Evolutionary conservation across 2,797 vertebrate genomes (phyloP).

Genomic region (Loris lydekkerianus): DNA sequence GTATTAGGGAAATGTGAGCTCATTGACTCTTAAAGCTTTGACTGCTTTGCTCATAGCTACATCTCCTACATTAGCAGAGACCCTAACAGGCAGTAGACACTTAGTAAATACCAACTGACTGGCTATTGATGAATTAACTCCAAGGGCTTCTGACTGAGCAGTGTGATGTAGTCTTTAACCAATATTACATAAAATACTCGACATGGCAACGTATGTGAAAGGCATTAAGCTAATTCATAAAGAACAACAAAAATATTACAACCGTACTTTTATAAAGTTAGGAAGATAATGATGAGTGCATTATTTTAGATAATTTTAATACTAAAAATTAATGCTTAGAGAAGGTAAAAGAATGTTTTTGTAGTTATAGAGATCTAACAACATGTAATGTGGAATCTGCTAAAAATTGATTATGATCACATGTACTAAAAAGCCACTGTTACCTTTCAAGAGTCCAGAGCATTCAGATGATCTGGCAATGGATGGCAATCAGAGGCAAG

Average conservation of each 20-base stretch:
- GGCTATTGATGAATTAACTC: not conserved
- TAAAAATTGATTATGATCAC: not conserved
- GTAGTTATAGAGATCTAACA: not conserved
- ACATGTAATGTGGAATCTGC: not conserved
- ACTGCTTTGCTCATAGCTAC: not conserved
- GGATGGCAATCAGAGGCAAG: not conserved
- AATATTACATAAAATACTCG: not conserved
- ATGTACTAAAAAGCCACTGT: not conserved
- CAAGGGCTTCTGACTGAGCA: not conserved
- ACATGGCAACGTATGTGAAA: not conserved
- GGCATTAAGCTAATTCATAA: not conserved
- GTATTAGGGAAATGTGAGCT: not conserved
- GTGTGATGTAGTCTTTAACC: not conserved
- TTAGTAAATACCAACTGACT: not conserved
- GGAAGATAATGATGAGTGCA: not conserved
- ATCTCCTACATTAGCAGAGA: not conserved
- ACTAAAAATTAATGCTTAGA: not conserved
- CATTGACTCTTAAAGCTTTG: not conserved
- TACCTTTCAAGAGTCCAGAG: not conserved
- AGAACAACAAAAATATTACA: not conserved
- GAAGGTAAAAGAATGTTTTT: not conserved
- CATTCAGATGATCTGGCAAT: not conserved
- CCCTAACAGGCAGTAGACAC: not conserved
- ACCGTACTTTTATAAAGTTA: not conserved
- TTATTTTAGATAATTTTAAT: constrained; percentile 33